Percentiles rank a stretch among this genome's conserved stretches.
Evolutionary conservation across 2,797 vertebrate genomes (phyloP).

Genomic region (Carcharodon carcharias): DNA sequence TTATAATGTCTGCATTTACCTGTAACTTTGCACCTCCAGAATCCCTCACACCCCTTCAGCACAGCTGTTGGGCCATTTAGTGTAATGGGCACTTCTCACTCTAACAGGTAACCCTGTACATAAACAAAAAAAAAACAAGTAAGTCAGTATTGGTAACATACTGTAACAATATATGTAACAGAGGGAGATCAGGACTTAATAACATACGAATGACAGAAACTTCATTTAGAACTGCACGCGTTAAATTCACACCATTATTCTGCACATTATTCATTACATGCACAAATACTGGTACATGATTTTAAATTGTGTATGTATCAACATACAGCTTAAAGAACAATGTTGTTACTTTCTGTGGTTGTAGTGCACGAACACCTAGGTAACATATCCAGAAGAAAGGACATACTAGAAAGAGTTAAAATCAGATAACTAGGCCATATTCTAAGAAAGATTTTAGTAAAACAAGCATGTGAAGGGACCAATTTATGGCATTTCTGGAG

Average conservation of each 20-base stretch:
- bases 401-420: neutral
- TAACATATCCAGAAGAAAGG: neutral
- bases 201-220: neutral
- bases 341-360: neutral
- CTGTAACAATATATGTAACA: too few relatives aligned
- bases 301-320: neutral
- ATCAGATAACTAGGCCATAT: neutral
- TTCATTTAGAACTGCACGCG: neutral
- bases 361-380: neutral
- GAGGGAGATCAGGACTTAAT: neutral
- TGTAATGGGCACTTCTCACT: neutral
- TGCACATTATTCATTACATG: neutral
- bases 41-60: neutral
- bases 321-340: neutral
- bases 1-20: neutral
- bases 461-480: neutral
- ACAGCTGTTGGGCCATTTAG: neutral
- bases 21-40: neutral
- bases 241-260: too few relatives aligned
- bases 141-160: too few relatives aligned
- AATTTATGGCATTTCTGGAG: neutral
- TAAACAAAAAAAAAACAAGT: neutral
- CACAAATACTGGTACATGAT: neutral
- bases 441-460: neutral
- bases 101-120: too few relatives aligned